phyloP scores from a whole-genome alignment of 1,140 invertebrate species.

The Drosophila ironensis region DNA sequence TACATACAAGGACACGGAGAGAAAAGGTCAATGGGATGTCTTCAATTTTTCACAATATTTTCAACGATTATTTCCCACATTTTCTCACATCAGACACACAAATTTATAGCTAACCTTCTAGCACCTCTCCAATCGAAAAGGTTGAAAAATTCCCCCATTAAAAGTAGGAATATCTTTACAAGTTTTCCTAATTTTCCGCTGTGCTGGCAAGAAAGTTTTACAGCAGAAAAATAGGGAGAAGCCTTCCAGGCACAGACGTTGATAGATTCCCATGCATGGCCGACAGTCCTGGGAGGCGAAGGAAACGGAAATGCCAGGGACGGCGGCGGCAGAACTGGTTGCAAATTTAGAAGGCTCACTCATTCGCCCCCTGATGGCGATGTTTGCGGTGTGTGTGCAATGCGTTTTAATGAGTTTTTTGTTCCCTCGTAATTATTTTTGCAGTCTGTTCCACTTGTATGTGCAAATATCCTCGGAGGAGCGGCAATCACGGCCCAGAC shows the following conservation, averaged over 20 bases:
- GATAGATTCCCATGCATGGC: conserved; percentile 65
- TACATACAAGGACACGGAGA: not conserved
- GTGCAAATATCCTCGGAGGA: conserved; percentile 30
- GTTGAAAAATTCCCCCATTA: too few species aligned
- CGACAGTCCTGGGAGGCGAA: conserved; percentile 21
- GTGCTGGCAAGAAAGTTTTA: conserved; percentile 8
- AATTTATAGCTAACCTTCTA: too few species aligned
- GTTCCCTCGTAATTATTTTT: conserved; percentile 60
- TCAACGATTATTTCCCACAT: too few species aligned
- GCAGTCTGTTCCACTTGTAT: conserved; percentile 34
- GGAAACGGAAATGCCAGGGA: conserved; percentile 21
- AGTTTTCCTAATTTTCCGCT: not conserved
- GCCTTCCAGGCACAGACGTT: conserved; percentile 60
- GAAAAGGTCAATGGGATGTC: not conserved
- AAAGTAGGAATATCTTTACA: too few species aligned
- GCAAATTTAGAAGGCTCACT: conserved; percentile 25
- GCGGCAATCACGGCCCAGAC: conserved; percentile 22
- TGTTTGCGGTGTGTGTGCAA: conserved; percentile 49
- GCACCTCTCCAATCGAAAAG: too few species aligned
- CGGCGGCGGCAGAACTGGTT: not conserved
- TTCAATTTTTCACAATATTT: not conserved
- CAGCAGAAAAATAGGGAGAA: not conserved
- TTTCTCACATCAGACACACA: too few species aligned
- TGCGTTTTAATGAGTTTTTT: conserved; percentile 75
- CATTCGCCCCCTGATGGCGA: conserved; percentile 3